Evolutionary conservation across 1,140 invertebrate species (phyloP).

Genomic region (Hormaphis cornu): DNA sequence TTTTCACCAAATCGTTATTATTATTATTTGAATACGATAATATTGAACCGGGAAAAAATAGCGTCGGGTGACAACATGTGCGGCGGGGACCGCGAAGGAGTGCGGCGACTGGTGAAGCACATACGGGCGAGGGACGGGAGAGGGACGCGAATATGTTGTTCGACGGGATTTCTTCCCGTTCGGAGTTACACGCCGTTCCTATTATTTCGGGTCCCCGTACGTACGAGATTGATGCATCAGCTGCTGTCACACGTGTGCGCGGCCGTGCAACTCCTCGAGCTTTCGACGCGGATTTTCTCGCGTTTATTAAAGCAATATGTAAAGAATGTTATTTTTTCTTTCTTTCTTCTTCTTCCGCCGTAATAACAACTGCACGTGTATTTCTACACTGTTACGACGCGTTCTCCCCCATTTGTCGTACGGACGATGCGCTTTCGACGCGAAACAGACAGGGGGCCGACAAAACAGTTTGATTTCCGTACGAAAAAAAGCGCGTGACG

Average conservation of each 20-base stretch:
- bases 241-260: slow-evolving; percentile 21
- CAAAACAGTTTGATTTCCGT: no score
- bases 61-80: neutral
- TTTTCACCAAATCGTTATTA: slow-evolving; percentile 3
- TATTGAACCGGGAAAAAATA: slow-evolving; percentile 14
- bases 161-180: neutral
- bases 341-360: neutral
- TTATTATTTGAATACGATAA: neutral
- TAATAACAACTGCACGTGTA: no score
- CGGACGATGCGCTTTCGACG: no score
- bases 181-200: neutral
- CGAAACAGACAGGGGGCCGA: no score
- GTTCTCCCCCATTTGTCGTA: no score
- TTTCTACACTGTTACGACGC: no score
- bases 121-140: no score
- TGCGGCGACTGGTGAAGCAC: no score
- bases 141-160: neutral
- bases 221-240: slow-evolving; percentile 28
- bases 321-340: neutral
- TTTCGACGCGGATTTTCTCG: neutral
- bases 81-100: no score
- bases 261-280: neutral
- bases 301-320: slow-evolving; percentile 28
- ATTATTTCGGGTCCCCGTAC: neutral
- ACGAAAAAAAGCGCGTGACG: no score